Base-by-base conservation (phyloP, 2,113 vertebrate genomes). In the Grallaria varia region DNA sequence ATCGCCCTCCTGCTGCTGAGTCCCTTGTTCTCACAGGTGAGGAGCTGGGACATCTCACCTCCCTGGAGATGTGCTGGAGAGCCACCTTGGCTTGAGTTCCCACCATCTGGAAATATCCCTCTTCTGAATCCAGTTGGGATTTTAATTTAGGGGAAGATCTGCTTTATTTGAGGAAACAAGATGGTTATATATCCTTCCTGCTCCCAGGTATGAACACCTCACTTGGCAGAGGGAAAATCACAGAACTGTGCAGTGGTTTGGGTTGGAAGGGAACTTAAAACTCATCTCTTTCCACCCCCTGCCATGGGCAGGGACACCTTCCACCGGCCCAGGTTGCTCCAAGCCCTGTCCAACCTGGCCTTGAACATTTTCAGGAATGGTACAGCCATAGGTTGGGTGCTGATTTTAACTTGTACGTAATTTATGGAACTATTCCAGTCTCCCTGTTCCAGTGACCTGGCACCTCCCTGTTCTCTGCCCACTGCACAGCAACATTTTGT, bases 131-230 rank as follows among this genome's bases (percentile, higher is more conserved):
- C 55, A 12, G 73, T 5, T 6, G 56, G 40, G 28, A 4, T 5
- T 18, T 22, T 10, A 7, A 8, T 18, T 4, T 47, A 18, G 40
- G 62, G 40, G 8, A 39, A 31, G 31, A 18, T 35, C 30, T 40
- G 10, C 66, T 42, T 33, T 0, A 0, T 28, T 10, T 31, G 28
- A 27, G 0, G 39, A 18, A n/a, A 31, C 0, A 17, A 19, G 60
- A 8, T 8, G 23, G 12, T 0, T 4, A 5, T 1, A 1, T 1
- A 3, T 6, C 4, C 50, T 42, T 19, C 44, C 88, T 25, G 0
- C 16, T 19, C 37, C 24, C 87, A 39, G 87, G 17, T 8, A 27
- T 1, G 8, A 8, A 12, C 4, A 1, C 52, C 3, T 21, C 1
- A 0, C 33, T 58, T 42, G 85, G 82, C 68, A 69, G 40, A 22